phyloP scores from a whole-genome alignment of 2,113 vertebrate genomes.

The Phasianus colchicus region DNA sequence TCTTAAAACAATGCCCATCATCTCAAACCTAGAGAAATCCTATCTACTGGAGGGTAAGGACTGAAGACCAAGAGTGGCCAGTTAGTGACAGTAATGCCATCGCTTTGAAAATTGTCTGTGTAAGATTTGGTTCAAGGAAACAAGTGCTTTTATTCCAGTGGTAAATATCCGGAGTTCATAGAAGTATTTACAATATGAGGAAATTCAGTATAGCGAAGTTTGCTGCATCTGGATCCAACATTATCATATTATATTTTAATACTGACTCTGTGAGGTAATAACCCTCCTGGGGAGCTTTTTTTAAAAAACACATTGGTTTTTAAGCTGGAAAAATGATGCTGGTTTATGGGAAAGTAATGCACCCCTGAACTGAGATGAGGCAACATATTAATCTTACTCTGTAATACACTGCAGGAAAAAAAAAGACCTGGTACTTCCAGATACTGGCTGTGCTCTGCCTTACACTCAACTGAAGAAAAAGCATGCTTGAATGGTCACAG shows the following conservation, averaged over 20 bases:
- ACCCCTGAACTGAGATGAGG: neutral
- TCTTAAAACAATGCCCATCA: neutral
- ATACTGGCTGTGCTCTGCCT: neutral
- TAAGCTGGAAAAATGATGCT: neutral
- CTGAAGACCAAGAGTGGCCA: neutral
- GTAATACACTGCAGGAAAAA: neutral
- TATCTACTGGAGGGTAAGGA: neutral
- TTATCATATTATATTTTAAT: neutral
- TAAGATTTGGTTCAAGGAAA: neutral
- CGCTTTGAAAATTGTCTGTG: neutral
- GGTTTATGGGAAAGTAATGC: neutral
- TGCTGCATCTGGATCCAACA: neutral
- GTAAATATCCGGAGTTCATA: neutral
- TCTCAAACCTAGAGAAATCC: neutral
- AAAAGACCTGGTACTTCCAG: neutral
- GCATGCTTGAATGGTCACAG: neutral
- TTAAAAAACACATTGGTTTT: neutral
- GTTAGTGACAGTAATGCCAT: neutral
- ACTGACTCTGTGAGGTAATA: neutral
- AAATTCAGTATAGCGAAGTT: neutral
- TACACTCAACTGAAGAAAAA: neutral
- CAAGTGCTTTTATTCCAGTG: neutral
- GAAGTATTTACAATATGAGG: neutral
- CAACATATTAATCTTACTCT: neutral
- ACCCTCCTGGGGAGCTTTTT: neutral